A percentile compares a stretch with the other conserved stretches of the same genome.
Evolutionary conservation across 2,113 vertebrate genomes (phyloP).

Genomic region (Rhipidura dahli): DNA sequence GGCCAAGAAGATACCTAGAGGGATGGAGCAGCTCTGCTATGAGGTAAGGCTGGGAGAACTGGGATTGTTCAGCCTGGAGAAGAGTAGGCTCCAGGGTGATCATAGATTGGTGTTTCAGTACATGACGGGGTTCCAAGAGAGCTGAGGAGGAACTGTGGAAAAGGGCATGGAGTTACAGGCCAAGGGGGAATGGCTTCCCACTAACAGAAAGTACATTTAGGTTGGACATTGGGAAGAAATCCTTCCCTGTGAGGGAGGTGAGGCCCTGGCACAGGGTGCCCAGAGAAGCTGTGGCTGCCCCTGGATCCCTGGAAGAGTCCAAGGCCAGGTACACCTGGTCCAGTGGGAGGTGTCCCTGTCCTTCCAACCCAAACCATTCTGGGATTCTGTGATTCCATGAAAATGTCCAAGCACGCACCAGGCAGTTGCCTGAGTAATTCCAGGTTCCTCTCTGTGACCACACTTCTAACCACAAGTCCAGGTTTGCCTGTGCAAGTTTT

Average conservation of each 20-base stretch:
- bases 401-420: background rate
- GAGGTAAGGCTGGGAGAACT: background rate
- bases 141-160: background rate
- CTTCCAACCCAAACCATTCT: background rate
- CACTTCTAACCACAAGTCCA: background rate
- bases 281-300: background rate
- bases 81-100: background rate
- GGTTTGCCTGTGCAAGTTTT: background rate
- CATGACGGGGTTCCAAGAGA: background rate
- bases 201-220: background rate
- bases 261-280: background rate
- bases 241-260: background rate
- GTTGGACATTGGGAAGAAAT: background rate
- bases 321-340: rapidly evolving
- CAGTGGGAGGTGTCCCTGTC: background rate
- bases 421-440: background rate
- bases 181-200: background rate
- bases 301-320: background rate
- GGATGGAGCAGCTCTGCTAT: background rate
- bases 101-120: background rate
- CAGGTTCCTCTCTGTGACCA: background rate
- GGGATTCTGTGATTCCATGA: background rate
- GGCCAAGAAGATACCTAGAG: background rate
- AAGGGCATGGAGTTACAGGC: background rate
- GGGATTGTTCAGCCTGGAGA: background rate